These are phyloP conservation scores for Teleopsis dalmanni DNA, from an alignment of 1,140 invertebrate genomes.

Conservation along the genomic window DNA sequence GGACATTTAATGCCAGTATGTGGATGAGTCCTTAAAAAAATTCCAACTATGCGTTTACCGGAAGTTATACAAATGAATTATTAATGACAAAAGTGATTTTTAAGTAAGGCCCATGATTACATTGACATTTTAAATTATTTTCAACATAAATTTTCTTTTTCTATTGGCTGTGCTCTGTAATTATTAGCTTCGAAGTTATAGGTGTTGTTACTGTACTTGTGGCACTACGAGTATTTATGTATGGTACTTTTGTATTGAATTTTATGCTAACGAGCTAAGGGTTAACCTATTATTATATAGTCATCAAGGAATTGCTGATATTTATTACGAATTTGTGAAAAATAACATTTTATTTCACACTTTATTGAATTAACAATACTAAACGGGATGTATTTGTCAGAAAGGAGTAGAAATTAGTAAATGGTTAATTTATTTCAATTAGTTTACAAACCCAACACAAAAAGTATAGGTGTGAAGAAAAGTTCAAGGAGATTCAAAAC, in stretches of 20 bases:
- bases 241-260: not conserved
- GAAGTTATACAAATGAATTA: slow-evolving; percentile 11
- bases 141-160: not conserved
- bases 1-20: no score
- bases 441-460: no score
- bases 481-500: no score
- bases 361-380: no score
- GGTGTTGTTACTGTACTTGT: not conserved
- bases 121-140: slow-evolving; percentile 9
- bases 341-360: no score
- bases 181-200: not conserved
- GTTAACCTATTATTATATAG: slow-evolving; percentile 9
- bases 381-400: no score
- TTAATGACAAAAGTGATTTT: slow-evolving; percentile 14
- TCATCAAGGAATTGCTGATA: slow-evolving; percentile 9
- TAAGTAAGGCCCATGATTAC: slow-evolving; percentile 13
- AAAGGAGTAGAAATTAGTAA: no score
- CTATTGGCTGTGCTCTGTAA: not conserved
- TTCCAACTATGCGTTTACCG: no score
- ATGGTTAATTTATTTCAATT: no score
- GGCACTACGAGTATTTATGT: not conserved
- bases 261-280: not conserved
- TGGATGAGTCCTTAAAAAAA: no score
- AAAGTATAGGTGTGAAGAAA: no score
- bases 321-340: slow-evolving; percentile 3